Evolutionary conservation across 2,113 vertebrate species (phyloP).

Genomic region (Acrocephalus arundinaceus): DNA sequence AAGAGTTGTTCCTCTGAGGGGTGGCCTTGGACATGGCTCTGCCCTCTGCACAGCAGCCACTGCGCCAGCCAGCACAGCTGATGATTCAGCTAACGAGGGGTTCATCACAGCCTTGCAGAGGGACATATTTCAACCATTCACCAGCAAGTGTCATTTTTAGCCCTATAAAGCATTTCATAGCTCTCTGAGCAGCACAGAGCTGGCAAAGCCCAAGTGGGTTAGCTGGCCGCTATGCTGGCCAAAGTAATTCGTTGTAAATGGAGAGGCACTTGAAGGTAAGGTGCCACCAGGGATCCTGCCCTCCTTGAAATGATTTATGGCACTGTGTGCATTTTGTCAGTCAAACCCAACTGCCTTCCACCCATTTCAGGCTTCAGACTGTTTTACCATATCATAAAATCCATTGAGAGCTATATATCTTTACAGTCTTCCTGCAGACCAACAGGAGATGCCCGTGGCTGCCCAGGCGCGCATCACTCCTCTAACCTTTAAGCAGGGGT

Average conservation of each 20-base stretch:
- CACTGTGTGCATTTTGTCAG: slow-evolving; percentile 28
- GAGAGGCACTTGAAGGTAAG: slow-evolving; percentile 63
- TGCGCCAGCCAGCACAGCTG: fast-evolving
- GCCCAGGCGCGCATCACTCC: neutral
- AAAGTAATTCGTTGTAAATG: slow-evolving; percentile 64
- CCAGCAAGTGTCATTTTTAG: neutral
- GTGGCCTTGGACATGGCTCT: neutral
- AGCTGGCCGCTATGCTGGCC: slow-evolving; percentile 49
- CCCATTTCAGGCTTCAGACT: slow-evolving; percentile 42
- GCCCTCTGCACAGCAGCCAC: neutral
- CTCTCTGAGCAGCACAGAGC: slow-evolving; percentile 6
- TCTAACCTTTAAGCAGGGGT: neutral
- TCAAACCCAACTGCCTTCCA: slow-evolving; percentile 44
- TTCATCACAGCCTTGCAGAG: neutral
- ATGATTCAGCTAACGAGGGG: neutral
- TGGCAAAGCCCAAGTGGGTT: slow-evolving; percentile 56
- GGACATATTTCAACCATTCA: neutral
- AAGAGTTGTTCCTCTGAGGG: neutral
- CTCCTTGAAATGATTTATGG: slow-evolving; percentile 57
- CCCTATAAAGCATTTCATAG: neutral
- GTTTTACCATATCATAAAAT: slow-evolving; percentile 52
- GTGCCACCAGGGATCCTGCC: slow-evolving; percentile 56
- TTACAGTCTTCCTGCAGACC: neutral
- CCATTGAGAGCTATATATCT: slow-evolving; percentile 26
- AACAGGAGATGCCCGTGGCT: neutral